Base-by-base conservation (phyloP, 2,797 vertebrate genomes). In the Hapalemur alaotrensis region DNA sequence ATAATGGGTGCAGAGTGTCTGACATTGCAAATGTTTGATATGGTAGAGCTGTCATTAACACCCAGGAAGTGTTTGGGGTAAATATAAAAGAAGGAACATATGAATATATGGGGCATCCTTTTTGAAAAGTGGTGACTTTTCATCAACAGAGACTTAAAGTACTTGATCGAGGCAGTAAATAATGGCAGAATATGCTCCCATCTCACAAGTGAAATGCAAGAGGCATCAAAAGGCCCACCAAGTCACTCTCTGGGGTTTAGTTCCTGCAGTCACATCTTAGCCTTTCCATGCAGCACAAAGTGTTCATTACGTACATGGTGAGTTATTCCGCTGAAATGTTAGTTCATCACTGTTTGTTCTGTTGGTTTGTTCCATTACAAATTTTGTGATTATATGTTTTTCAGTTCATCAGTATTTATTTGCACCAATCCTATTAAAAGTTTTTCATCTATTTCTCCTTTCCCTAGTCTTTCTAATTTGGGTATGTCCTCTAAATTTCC, bases 391-490 rank as follows among this genome's bases (percentile, higher is more conserved):
- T 85, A 50, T 23, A 23, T 28, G 8, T 32, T 80, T 94, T 82
- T 89, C 10, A 22, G 0, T 69, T 73, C 30, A 79, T 88, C 4
- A 13, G 28, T 59, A 75, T 54, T 75, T 89, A 48, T 92, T n/a
- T 91, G 50, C 4, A 67, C 9, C 12, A 23, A 89, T 32, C 23
- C 30, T 6, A 67, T 38, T 4, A 50, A 54, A 72, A 54, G 2
- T 10, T 65, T 59, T 57, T 48, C 9, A 30, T 12, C 8, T 22
- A 7, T 8, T 61, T 20, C 9, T 48, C 3, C 18, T 78, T 48
- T 92, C 41, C 4, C 25, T 65, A 23, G 41, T 28, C 15, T 95
- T 95, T 93, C 20, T 76, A 46, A 54, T 86, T 50, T 93, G 52
- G 28, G n/a, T 2, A 69, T 5, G 52, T 86, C 30, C 48, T 87